These are phyloP conservation scores for Verasper variegatus DNA, from an alignment of 2,113 vertebrate species.

Conservation along the genomic window DNA sequence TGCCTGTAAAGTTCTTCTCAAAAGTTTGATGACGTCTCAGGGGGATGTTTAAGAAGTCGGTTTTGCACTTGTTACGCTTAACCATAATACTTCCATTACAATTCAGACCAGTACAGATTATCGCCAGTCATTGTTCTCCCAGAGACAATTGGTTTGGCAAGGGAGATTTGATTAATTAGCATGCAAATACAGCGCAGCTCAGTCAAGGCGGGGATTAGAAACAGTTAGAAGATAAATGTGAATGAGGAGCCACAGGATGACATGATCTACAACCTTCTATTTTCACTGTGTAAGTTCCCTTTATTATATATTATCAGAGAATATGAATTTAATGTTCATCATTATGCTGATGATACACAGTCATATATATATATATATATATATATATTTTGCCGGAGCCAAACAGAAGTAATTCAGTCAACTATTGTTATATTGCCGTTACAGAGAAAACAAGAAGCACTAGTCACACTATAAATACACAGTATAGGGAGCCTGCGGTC, in stretches of 20 bases:
- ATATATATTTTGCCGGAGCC: too few relatives aligned
- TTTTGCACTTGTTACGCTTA: background rate
- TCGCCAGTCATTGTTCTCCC: background rate
- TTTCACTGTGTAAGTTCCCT: background rate
- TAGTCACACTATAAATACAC: background rate
- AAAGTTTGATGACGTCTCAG: constrained; percentile 4
- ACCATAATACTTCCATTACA: constrained; percentile 14
- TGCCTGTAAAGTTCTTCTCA: constrained; percentile 11
- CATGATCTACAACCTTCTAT: background rate
- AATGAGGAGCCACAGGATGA: background rate
- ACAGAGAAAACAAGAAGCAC: background rate
- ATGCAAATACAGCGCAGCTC: constrained; percentile 1
- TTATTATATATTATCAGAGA: background rate
- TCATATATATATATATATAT: background rate
- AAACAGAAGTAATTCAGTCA: too few relatives aligned
- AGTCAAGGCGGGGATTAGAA: background rate
- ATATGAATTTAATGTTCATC: background rate
- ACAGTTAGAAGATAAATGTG: background rate
- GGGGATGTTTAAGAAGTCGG: background rate
- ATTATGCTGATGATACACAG: background rate
- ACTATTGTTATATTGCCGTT: too few relatives aligned
- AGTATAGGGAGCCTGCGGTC: background rate
- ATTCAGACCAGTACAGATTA: constrained; percentile 2
- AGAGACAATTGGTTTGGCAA: constrained; percentile 5
- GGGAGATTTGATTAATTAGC: background rate